These are phyloP conservation scores for Poeciliopsis turrubarensis DNA, from an alignment of 2,113 vertebrate genomes.

Conservation along the genomic window DNA sequence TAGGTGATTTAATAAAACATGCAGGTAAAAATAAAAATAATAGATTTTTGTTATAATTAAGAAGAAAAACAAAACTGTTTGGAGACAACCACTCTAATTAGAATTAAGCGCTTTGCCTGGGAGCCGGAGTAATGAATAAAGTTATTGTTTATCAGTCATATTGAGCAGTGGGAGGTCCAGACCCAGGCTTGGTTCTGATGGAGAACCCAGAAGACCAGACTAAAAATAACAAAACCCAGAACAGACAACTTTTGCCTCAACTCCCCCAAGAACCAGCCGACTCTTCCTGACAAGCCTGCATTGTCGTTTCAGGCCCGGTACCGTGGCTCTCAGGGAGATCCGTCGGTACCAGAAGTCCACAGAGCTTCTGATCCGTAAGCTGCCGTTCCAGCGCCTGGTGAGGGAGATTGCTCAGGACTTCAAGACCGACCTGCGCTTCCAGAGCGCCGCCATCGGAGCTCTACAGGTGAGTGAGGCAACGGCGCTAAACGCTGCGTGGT, in stretches of 20 bases:
- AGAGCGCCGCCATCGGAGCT: conserved; percentile 85
- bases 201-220: neutral
- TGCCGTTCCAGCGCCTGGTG: conserved; percentile 87
- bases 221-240: neutral
- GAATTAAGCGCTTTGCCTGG: too few relatives aligned
- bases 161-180: too few relatives aligned
- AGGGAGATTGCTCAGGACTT: conserved; percentile 88
- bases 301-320: conserved; percentile 79
- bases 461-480: conserved; percentile 68
- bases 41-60: too few relatives aligned
- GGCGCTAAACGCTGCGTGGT: neutral
- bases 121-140: too few relatives aligned
- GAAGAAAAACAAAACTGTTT: too few relatives aligned
- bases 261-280: too few relatives aligned
- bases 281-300: neutral
- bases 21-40: too few relatives aligned
- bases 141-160: too few relatives aligned
- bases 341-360: conserved; percentile 89
- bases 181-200: too few relatives aligned
- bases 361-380: conserved; percentile 86
- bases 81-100: too few relatives aligned
- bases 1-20: too few relatives aligned
- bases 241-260: neutral
- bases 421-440: conserved; percentile 86
- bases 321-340: conserved; percentile 86